phyloP scores from a whole-genome alignment of 2,888 invertebrate species.

The Watsonalla cultraria region DNA sequence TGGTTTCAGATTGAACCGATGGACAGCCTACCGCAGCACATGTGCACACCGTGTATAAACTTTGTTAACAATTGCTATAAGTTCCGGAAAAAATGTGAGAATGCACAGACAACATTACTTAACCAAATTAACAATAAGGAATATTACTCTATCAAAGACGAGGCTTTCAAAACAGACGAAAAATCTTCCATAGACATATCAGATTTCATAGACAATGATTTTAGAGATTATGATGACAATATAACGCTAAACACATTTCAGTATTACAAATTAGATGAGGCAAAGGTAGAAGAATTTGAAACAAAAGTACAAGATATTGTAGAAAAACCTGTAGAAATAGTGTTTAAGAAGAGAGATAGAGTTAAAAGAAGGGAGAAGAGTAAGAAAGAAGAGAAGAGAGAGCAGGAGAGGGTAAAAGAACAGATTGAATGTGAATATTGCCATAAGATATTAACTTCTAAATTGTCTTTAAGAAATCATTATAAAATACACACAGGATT shows the following conservation, averaged over 20 bases:
- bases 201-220: conserved; percentile 30
- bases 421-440: conserved; percentile 64
- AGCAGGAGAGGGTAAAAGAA: conserved; percentile 32
- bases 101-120: conserved; percentile 25
- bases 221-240: conserved; percentile 38
- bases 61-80: conserved; percentile 28
- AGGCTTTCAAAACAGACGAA: conserved; percentile 18
- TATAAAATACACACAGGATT: conserved; percentile 69
- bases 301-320: conserved; percentile 17
- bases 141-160: conserved; percentile 27
- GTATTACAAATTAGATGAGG: conserved; percentile 8
- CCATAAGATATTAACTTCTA: conserved; percentile 61
- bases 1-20: conserved; percentile 31
- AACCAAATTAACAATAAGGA: conserved; percentile 16
- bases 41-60: conserved; percentile 32
- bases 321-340: conserved; percentile 19
- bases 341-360: conserved; percentile 26
- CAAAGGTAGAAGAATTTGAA: conserved; percentile 16
- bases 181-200: conserved; percentile 33
- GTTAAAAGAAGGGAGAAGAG: conserved; percentile 17
- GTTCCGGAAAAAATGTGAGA: conserved; percentile 36
- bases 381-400: conserved; percentile 21
- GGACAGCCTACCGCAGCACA: conserved; percentile 34
- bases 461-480: conserved; percentile 60
- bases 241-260: conserved; percentile 27